These are phyloP conservation scores for Setipinna tenuifilis DNA, from an alignment of 2,797 vertebrate genomes.

Conservation along the genomic window DNA sequence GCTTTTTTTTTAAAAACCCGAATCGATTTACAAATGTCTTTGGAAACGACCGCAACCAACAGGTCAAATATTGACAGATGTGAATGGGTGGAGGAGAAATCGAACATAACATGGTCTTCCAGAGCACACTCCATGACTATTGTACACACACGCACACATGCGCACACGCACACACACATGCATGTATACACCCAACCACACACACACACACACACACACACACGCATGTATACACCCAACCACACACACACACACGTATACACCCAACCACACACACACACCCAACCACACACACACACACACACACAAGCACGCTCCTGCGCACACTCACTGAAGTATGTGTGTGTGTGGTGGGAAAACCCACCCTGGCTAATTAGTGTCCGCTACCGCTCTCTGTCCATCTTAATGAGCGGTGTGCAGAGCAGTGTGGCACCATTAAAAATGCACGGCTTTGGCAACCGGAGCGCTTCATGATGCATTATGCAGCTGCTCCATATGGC, in stretches of 20 bases:
- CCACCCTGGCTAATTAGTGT: background rate
- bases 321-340: too few species aligned
- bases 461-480: background rate
- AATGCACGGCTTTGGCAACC: background rate
- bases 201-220: too few species aligned
- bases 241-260: too few species aligned
- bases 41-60: too few species aligned
- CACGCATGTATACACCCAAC: too few species aligned
- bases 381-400: background rate
- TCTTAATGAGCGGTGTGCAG: background rate
- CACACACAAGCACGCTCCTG: too few species aligned
- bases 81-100: background rate
- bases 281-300: too few species aligned
- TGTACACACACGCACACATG: too few species aligned
- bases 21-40: background rate
- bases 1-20: background rate
- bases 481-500: background rate
- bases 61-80: background rate
- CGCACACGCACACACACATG: too few species aligned
- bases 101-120: background rate
- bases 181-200: too few species aligned
- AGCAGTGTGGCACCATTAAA: background rate
- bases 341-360: too few species aligned
- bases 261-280: too few species aligned
- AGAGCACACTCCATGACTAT: background rate